These are phyloP conservation scores for Seriola quinqueradiata DNA, from an alignment of 2,113 vertebrate species.

Conservation along the genomic window DNA sequence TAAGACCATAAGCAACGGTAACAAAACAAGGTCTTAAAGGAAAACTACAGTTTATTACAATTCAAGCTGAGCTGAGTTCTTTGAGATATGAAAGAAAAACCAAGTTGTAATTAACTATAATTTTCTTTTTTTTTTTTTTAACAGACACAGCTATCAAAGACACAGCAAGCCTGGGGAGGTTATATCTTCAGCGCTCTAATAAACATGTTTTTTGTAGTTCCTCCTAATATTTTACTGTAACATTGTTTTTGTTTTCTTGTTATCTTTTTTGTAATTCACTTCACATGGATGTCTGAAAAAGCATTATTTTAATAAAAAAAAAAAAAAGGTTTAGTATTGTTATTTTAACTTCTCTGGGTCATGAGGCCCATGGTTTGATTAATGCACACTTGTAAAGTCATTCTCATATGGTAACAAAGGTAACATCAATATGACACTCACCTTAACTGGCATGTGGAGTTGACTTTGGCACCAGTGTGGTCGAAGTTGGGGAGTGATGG, in stretches of 20 bases:
- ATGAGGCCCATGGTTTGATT: not conserved
- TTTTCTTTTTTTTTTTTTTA: not conserved
- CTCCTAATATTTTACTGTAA: not conserved
- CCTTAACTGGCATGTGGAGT: constrained; percentile 81
- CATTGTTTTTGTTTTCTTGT: not conserved
- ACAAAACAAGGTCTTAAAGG: not conserved
- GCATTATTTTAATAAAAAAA: not conserved
- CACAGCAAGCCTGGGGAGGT: not conserved
- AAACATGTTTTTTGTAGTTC: not conserved
- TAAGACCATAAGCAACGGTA: constrained; percentile 25
- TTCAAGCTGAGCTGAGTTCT: not conserved
- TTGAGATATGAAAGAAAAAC: not conserved
- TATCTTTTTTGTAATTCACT: not conserved
- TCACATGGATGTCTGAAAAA: not conserved
- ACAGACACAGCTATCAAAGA: not conserved
- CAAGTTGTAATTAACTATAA: not conserved
- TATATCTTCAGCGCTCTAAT: not conserved
- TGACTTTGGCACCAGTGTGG: constrained; percentile 77
- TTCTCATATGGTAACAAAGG: not conserved
- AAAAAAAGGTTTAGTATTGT: not conserved
- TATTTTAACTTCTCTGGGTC: not conserved
- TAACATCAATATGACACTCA: constrained; percentile 39
- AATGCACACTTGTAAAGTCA: not conserved
- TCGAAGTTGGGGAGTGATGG: constrained; percentile 13
- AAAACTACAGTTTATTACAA: not conserved